Conservation (phyloP, 2,113 vertebrate genomes). For the Vulpes vulpes region DNA sequence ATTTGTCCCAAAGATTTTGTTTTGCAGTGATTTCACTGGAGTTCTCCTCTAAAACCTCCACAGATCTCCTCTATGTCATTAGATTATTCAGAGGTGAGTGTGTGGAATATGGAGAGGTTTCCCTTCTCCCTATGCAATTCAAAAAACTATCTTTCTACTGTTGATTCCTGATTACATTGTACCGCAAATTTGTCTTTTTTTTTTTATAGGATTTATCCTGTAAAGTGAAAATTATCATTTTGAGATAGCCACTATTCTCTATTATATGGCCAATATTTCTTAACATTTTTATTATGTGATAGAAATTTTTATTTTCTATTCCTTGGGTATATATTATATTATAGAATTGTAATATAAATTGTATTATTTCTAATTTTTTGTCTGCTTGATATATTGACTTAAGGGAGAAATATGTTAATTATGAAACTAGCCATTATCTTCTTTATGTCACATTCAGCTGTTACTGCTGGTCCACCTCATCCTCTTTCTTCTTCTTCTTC, state of each 20-base stretch:
- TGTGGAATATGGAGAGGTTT: background rate
- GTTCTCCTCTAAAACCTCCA: background rate
- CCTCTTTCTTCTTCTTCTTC: background rate
- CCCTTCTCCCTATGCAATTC: background rate
- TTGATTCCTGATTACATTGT: background rate
- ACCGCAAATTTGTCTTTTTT: too few species aligned
- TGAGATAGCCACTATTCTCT: background rate
- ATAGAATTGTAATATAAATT: background rate
- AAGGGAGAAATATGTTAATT: background rate
- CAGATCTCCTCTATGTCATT: background rate
- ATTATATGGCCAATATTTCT: background rate
- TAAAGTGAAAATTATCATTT: background rate
- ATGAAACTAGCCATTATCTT: background rate
- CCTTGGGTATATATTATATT: background rate
- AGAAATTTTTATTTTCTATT: background rate
- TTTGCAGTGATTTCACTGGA: background rate
- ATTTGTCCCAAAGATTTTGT: background rate
- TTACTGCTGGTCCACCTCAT: background rate
- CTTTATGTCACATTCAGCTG: background rate
- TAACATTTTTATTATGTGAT: background rate
- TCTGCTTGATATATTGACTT: background rate
- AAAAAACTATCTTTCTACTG: background rate
- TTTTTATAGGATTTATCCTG: background rate
- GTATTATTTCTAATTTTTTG: background rate
- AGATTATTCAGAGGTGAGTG: background rate